A percentile compares a stretch with the other conserved stretches of the same genome.
Conservation (phyloP, 2,888 invertebrate species). For the Leptinotarsa haldemani region DNA sequence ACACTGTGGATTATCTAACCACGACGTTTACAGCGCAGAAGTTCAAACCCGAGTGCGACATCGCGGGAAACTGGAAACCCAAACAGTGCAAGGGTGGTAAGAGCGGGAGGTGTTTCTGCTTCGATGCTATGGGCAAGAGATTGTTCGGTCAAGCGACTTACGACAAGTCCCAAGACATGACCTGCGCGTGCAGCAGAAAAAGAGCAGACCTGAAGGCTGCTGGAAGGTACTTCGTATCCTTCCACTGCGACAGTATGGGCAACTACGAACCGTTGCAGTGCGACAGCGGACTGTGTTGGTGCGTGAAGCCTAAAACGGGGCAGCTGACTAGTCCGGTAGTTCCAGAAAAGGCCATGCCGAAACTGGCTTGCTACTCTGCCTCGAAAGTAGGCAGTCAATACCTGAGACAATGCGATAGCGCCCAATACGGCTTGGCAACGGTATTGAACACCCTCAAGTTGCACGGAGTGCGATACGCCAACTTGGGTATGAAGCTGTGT, state of each 20-base stretch:
- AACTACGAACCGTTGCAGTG: constrained; percentile 79
- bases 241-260: constrained; percentile 75
- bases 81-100: constrained; percentile 77
- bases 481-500: constrained; percentile 69
- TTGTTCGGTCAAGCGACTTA: constrained; percentile 77
- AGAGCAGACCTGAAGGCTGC: constrained; percentile 69
- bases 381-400: constrained; percentile 70
- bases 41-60: constrained; percentile 68
- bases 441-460: constrained; percentile 69
- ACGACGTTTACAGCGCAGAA: constrained; percentile 47
- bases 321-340: constrained; percentile 70
- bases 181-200: constrained; percentile 75
- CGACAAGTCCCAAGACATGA: constrained; percentile 71
- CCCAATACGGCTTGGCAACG: constrained; percentile 68
- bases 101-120: constrained; percentile 78
- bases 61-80: constrained; percentile 71
- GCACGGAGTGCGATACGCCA: constrained; percentile 72
- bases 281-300: constrained; percentile 76
- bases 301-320: constrained; percentile 73
- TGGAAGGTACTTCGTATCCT: constrained; percentile 66
- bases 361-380: constrained; percentile 72
- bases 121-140: constrained; percentile 70
- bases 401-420: constrained; percentile 76
- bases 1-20: constrained; percentile 42
- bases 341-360: constrained; percentile 70